phyloP scores from a whole-genome alignment of 2,888 invertebrate species.

The Lithosia quadra region DNA sequence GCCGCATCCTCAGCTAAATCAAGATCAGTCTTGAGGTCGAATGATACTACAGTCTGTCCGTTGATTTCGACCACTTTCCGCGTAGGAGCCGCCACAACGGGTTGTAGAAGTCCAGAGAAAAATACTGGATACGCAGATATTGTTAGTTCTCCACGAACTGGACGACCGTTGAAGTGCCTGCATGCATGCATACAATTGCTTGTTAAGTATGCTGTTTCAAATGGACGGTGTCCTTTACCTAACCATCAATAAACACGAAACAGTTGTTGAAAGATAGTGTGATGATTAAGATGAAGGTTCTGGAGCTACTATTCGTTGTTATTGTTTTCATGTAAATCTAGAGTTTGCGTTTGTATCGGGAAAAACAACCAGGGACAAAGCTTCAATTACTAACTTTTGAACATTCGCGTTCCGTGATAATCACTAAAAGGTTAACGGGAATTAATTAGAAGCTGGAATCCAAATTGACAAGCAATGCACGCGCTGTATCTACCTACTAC shows the following conservation, averaged over 20 bases:
- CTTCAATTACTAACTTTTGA: too few relatives aligned
- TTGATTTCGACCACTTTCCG: slow-evolving; percentile 91
- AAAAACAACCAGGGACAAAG: too few relatives aligned
- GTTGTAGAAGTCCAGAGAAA: slow-evolving; percentile 92
- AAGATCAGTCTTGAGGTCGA: slow-evolving; percentile 91
- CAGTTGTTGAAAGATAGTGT: not conserved
- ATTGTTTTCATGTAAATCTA: too few relatives aligned
- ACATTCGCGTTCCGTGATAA: too few relatives aligned
- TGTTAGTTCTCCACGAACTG: slow-evolving; percentile 94
- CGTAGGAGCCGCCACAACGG: slow-evolving; percentile 90
- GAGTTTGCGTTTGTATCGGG: too few relatives aligned
- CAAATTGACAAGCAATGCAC: too few relatives aligned
- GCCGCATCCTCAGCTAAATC: slow-evolving; percentile 92
- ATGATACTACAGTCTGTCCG: slow-evolving; percentile 90
- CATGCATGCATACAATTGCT: not conserved
- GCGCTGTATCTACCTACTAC: not conserved
- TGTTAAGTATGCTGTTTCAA: not conserved
- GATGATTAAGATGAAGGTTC: not conserved
- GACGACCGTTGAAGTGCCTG: slow-evolving; percentile 94
- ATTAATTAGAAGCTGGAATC: too few relatives aligned
- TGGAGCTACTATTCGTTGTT: too few relatives aligned
- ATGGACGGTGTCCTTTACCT: not conserved
- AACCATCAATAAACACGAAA: too few relatives aligned
- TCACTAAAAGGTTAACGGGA: too few relatives aligned
- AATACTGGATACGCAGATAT: slow-evolving; percentile 94